Percentiles rank a stretch among this genome's conserved stretches.
These are phyloP conservation scores for Malurus elegans DNA, from an alignment of 2,113 vertebrate genomes.

Conservation along the genomic window DNA sequence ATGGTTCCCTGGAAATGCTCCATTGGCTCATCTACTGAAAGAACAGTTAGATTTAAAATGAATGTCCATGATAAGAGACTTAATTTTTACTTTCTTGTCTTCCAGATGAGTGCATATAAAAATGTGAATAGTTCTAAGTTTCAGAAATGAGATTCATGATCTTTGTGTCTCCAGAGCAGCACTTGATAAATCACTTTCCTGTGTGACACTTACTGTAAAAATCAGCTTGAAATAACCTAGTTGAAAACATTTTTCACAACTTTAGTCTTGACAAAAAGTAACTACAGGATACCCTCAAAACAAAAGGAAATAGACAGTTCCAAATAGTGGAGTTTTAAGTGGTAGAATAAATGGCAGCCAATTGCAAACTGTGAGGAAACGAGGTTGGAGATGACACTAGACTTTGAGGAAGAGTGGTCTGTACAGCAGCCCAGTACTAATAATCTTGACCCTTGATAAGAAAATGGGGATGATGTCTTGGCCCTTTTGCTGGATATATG, in stretches of 20 bases:
- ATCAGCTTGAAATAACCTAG: neutral
- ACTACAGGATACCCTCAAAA: neutral
- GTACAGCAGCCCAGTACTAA: neutral
- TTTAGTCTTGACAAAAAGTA: neutral
- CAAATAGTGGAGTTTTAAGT: neutral
- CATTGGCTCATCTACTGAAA: neutral
- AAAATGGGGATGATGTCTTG: neutral
- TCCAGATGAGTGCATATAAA: neutral
- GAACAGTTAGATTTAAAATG: neutral
- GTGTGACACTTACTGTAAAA: neutral
- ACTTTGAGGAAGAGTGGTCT: neutral
- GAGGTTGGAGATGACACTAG: neutral
- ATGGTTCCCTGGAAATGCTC: neutral
- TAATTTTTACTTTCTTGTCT: neutral
- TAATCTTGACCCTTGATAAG: neutral
- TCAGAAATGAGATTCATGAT: fast-evolving
- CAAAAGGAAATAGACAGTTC: neutral
- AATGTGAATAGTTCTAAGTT: neutral
- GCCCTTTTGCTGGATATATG: neutral
- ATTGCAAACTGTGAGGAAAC: neutral
- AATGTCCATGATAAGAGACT: neutral
- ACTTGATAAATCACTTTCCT: neutral
- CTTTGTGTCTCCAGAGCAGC: neutral
- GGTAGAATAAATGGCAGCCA: neutral
- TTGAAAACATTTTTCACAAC: neutral